Base-by-base conservation (phyloP, 2,797 vertebrate genomes). In the Enteromius paludinosus region DNA sequence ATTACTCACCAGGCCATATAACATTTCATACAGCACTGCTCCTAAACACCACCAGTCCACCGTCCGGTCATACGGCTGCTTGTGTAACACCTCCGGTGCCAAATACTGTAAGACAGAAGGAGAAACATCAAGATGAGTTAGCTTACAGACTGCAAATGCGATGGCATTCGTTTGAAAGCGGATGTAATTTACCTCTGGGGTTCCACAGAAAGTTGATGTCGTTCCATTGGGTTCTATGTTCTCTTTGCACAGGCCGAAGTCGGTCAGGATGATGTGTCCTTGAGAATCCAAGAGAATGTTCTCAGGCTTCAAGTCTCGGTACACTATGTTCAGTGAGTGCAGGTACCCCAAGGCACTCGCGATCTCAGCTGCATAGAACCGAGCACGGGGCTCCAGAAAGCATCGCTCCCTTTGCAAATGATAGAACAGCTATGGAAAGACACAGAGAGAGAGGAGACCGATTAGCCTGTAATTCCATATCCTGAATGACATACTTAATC, bases 1-100 rank as follows among this genome's bases (percentile, higher is more conserved):
- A 61, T 23, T 33, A 91, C 97, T 95, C 93, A 99, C 98, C 96
- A 99, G 91, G 91, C 98, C 98, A 78, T 99, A 99, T 5, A 99
- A 94, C 98, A 99, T 99, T 91, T 99, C 98, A 0, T 99, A 99
- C 18, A 99, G 92, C 84, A 99, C 98, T 0, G 98, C 97, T 62
- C 98, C 98, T 86, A 99, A 94, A 90, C 98, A 99, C 98, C 98
- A 99, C 98, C 98, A 99, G 94, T 99, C 98, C 71, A 99, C 98
- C 0, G 98, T 98, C 43, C 98, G 91, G 90, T 99, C 98, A 9
- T 99, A 99, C 0, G 98, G 97, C 91, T 99, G 98, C 94, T 99
- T 99, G 89, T 99, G 97, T 78, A 99, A 94, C 84, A 99, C 98
- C 89, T 99, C 98, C 15, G 98, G 98, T 79, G 98, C 97, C 79